phyloP scores from a whole-genome alignment of 2,797 vertebrate genomes.

The Diceros bicornis region DNA sequence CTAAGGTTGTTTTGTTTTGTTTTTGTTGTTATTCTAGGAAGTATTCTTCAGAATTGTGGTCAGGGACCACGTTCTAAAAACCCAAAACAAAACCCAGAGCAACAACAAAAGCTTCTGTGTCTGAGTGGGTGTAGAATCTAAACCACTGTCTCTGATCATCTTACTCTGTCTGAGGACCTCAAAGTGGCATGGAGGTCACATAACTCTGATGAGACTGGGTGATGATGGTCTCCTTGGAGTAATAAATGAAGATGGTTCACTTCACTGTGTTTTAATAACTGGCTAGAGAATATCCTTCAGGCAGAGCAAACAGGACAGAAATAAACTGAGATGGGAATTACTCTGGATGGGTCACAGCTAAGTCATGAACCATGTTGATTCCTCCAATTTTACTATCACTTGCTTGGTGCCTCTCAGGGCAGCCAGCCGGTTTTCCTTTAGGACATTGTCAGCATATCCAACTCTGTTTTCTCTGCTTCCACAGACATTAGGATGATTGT shows the following conservation, averaged over 20 bases:
- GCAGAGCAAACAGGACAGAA: slow-evolving; percentile 51
- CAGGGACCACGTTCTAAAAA: neutral
- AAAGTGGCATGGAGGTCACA: neutral
- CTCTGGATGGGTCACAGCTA: slow-evolving; percentile 31
- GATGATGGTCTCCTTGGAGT: slow-evolving; percentile 28
- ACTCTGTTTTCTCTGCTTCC: neutral
- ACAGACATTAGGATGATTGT: neutral
- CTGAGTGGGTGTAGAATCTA: neutral
- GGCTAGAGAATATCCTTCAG: slow-evolving; percentile 37
- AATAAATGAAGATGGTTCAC: slow-evolving; percentile 51
- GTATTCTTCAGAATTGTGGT: neutral
- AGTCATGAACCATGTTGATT: slow-evolving; percentile 47
- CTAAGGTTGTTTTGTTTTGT: neutral
- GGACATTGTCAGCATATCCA: neutral
- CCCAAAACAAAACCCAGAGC: neutral
- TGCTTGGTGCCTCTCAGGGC: neutral
- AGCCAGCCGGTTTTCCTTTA: slow-evolving; percentile 21
- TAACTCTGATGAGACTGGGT: neutral
- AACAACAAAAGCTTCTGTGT: neutral
- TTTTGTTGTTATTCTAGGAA: neutral
- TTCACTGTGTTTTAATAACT: slow-evolving; percentile 57
- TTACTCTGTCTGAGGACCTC: neutral
- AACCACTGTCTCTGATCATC: neutral
- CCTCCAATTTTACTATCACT: slow-evolving; percentile 39
- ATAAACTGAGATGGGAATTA: slow-evolving; percentile 56